Conservation (phyloP, 2,888 invertebrate species). For the Ariolimax columbianus region DNA sequence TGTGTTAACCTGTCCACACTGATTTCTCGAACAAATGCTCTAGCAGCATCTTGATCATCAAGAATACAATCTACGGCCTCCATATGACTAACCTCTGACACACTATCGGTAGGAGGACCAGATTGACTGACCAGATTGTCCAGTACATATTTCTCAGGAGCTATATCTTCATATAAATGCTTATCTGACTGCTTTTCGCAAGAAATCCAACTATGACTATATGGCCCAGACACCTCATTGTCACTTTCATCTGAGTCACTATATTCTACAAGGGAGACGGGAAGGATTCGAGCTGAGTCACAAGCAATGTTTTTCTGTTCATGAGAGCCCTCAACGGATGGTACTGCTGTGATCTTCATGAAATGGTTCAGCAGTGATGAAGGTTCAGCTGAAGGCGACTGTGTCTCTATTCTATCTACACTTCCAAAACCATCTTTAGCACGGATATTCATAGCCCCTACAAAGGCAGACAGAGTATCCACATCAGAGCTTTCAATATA, state of each 20-base stretch:
- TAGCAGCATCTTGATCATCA: not conserved
- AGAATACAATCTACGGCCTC: not conserved
- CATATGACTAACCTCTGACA: not conserved
- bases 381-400: not conserved
- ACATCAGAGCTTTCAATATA: not conserved
- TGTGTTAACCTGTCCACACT: conserved; percentile 16
- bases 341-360: not conserved
- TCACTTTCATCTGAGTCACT: conserved; percentile 39
- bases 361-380: not conserved
- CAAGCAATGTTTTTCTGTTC: not conserved
- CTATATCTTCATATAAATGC: not conserved
- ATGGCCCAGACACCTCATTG: not conserved
- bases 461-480: not conserved
- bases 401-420: not conserved
- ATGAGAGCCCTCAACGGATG: not conserved
- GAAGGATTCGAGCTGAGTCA: not conserved
- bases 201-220: not conserved
- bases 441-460: not conserved
- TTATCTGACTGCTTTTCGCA: not conserved
- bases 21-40: not conserved
- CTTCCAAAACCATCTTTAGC: too few species aligned
- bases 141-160: not conserved
- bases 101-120: too few species aligned
- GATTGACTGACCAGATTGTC: too few species aligned
- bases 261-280: conserved; percentile 27